Evolutionary conservation across 2,888 invertebrate species (phyloP), one percentile per base, ranked within the genome.

Genomic region (Halictus ligatus): DNA sequence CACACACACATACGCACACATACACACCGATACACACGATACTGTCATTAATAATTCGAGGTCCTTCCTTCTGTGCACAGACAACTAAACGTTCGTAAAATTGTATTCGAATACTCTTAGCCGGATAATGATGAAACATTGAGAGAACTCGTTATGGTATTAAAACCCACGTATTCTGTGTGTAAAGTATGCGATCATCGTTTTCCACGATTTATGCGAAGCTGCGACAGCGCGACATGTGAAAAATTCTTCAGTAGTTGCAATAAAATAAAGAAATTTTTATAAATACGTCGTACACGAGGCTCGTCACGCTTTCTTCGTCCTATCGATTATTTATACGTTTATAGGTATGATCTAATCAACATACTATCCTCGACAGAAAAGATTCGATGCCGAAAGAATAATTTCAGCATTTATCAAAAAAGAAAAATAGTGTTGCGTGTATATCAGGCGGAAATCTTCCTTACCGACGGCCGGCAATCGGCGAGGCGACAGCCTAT

Each of bases 261-360:
- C 90, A 90, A 90, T 90, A 89, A 89, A 89, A 90, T 87, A 90
- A 90, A 89, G 77, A 89, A 89, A 86, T 89, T 90, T 90, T 90
- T 90, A 87, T 87, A 90, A 90, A 90, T 89, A 90, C 46, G 76
- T 76, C 29, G 50, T 43, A 54, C 58, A 78, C 54, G 18, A 3
- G 10, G 2, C 13, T 25, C 5, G 18, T 75, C 35, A 69, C 29
- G 18, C 8, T 40, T 74, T 81, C 40, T 3, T 48, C 21, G 18
- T n/a, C 35, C 40, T 10, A 54, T n/a, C n/a, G 3, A n/a, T 58
- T n/a, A 5, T 58, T 21, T 58, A 12, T 58, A 58, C n/a, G 12
- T n/a, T 58, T 4, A 58, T 58, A n/a, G 3, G 15, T 48, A 15
- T 48, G 3, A 48, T 48, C 15, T 48, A 4, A 48, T 48, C 48